phyloP scores from a whole-genome alignment of 2,888 invertebrate species.

The Flabesymbios commensalis region DNA sequence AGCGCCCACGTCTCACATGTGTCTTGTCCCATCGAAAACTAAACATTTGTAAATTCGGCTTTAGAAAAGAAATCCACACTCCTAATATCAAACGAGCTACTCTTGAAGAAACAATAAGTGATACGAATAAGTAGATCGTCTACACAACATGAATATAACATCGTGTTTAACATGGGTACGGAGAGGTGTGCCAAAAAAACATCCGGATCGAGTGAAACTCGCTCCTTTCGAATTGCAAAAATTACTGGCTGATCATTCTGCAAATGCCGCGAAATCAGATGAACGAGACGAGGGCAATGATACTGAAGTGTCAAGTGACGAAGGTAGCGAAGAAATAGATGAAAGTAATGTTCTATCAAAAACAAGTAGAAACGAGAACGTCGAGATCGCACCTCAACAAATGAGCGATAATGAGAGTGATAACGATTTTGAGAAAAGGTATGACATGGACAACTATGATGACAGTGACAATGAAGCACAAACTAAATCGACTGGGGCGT shows the following conservation, averaged over 20 bases:
- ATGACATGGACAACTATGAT: not conserved
- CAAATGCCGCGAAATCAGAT: not conserved
- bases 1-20: too few relatives aligned
- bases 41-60: too few relatives aligned
- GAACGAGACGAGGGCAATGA: not conserved
- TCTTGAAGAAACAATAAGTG: too few relatives aligned
- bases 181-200: conserved; percentile 53
- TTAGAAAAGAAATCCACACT: too few relatives aligned
- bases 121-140: too few relatives aligned
- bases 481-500: not conserved
- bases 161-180: conserved; percentile 59
- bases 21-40: too few relatives aligned
- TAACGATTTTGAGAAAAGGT: not conserved
- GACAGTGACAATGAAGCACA: not conserved
- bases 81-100: too few relatives aligned
- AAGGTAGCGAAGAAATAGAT: not conserved
- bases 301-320: not conserved
- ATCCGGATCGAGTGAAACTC: conserved; percentile 50
- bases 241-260: conserved; percentile 35
- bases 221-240: conserved; percentile 44
- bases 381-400: not conserved
- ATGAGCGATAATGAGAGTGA: not conserved
- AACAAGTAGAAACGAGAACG: not conserved
- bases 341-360: not conserved
- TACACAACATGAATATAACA: conserved; percentile 52